Percentiles rank a stretch among this genome's conserved stretches.
phyloP scores from a whole-genome alignment of 2,113 vertebrate genomes.

The Bettongia penicillata region DNA sequence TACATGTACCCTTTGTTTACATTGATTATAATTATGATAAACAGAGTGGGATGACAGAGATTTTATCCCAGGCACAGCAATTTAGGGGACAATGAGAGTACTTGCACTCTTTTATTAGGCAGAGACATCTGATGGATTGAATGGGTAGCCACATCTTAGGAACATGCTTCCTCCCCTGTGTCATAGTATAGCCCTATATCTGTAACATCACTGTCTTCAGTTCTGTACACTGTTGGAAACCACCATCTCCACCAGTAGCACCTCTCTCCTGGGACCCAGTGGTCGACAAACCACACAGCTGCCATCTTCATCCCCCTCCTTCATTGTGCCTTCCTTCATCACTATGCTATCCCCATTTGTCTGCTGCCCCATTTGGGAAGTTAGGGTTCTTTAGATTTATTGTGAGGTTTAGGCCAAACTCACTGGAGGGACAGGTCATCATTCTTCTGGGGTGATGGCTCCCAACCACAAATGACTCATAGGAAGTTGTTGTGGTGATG shows the following conservation, averaged over 20 bases:
- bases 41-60: neutral
- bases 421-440: neutral
- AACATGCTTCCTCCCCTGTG: neutral
- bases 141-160: neutral
- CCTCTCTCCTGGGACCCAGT: neutral
- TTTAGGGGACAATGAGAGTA: neutral
- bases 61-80: neutral
- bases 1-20: constrained; percentile 44
- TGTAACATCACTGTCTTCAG: neutral
- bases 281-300: neutral
- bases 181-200: neutral
- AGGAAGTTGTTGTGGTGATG: neutral
- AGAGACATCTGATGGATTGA: neutral
- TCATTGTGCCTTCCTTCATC: neutral
- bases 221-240: neutral
- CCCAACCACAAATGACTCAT: neutral
- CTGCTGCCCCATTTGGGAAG: neutral
- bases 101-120: neutral
- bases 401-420: neutral
- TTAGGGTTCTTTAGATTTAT: neutral
- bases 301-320: neutral
- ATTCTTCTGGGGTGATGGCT: neutral
- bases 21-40: neutral
- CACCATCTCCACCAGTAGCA: neutral
- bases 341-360: neutral